Conservation (phyloP, 2,797 vertebrate genomes). For the Cirrhinus molitorella region DNA sequence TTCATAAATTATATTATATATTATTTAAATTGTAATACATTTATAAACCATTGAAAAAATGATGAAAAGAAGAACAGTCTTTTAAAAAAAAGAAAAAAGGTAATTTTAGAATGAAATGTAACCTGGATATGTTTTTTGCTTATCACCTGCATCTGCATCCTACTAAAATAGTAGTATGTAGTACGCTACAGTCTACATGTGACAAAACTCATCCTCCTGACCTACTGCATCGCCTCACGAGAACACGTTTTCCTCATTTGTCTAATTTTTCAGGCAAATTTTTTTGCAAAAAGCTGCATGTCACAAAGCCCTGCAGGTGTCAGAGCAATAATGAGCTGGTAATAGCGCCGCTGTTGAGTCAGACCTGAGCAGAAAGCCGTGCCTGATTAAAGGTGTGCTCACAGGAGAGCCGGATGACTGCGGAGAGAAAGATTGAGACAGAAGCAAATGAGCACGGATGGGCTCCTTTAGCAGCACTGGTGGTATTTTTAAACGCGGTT, state of each 20-base stretch:
- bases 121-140: background rate
- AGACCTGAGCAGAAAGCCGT: slow-evolving; percentile 17
- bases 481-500: slow-evolving; percentile 79
- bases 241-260: slow-evolving; percentile 15
- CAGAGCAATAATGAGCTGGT: slow-evolving; percentile 33
- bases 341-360: slow-evolving; percentile 29
- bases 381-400: slow-evolving; percentile 48
- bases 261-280: slow-evolving; percentile 16
- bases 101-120: background rate
- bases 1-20: too few relatives aligned
- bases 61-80: background rate
- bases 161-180: background rate
- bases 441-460: slow-evolving; percentile 52
- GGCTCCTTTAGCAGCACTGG: slow-evolving; percentile 69
- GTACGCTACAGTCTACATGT: background rate
- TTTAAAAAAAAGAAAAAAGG: too few relatives aligned
- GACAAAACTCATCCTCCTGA: slow-evolving; percentile 1
- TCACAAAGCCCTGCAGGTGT: slow-evolving; percentile 40
- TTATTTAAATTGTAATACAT: background rate
- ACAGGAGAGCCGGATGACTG: slow-evolving; percentile 21
- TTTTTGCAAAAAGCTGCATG: slow-evolving; percentile 8
- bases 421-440: slow-evolving; percentile 25
- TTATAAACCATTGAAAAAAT: background rate
- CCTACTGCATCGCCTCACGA: background rate
- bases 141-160: too few relatives aligned